Evolutionary conservation across 1,140 invertebrate genomes (phyloP).

Genomic region (Hyphantria cunea): DNA sequence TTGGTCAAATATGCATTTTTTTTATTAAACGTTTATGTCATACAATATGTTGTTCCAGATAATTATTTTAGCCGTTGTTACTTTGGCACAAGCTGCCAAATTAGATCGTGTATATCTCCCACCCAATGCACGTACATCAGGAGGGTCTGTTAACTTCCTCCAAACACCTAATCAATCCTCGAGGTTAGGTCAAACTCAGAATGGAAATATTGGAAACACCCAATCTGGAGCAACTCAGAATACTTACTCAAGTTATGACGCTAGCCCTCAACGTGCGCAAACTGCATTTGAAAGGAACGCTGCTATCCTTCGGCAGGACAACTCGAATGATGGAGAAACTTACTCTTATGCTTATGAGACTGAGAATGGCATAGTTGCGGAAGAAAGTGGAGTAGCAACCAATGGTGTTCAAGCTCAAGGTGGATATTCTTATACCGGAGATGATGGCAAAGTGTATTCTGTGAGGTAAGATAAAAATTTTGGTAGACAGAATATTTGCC

Average conservation of each 20-base stretch:
- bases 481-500: too few relatives aligned
- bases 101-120: slow-evolving; percentile 85
- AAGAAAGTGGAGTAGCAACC: slow-evolving; percentile 33
- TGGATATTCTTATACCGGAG: slow-evolving; percentile 14
- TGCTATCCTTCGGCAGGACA: slow-evolving; percentile 49
- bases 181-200: slow-evolving; percentile 10
- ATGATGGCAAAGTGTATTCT: slow-evolving; percentile 66
- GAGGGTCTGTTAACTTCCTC: slow-evolving; percentile 68
- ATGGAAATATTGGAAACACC: too few relatives aligned
- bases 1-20: too few relatives aligned
- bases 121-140: slow-evolving; percentile 80
- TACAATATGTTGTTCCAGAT: slow-evolving; percentile 58
- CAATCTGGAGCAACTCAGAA: too few relatives aligned
- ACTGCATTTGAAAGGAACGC: slow-evolving; percentile 66
- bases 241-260: slow-evolving; percentile 1
- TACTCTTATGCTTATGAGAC: slow-evolving; percentile 67
- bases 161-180: slow-evolving; percentile 47
- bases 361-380: slow-evolving; percentile 64
- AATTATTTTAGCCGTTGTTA: slow-evolving; percentile 48
- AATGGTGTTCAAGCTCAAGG: slow-evolving; percentile 56
- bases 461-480: slow-evolving; percentile 34
- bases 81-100: slow-evolving; percentile 57
- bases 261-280: slow-evolving; percentile 54
- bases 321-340: slow-evolving; percentile 57
- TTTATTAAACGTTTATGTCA: background rate